Evolutionary conservation across 2,888 invertebrate genomes (phyloP).

Genomic region (Germaria angustata): DNA sequence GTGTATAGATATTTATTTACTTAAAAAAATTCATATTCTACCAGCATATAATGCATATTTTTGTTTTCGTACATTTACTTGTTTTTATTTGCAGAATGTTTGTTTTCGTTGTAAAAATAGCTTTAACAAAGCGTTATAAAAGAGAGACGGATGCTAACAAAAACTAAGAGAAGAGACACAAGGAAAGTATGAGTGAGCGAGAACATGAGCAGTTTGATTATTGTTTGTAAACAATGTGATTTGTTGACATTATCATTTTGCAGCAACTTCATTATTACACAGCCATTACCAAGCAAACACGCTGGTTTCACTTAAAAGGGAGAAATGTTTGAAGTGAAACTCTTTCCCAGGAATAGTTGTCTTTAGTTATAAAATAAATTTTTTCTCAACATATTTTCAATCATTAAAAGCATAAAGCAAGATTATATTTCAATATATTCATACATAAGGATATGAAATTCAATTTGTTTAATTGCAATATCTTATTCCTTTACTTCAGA

Average conservation of each 20-base stretch:
- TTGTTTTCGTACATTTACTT: neutral
- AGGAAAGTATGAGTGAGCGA: slow-evolving; percentile 12
- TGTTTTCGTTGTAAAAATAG: slow-evolving; percentile 47
- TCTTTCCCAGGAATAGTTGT: too few relatives aligned
- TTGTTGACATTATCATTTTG: slow-evolving; percentile 66
- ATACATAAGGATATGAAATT: too few relatives aligned
- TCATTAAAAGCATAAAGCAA: too few relatives aligned
- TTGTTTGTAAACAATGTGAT: slow-evolving; percentile 65
- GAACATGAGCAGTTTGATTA: slow-evolving; percentile 8
- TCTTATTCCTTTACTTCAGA: too few relatives aligned
- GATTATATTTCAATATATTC: too few relatives aligned
- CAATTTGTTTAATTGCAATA: too few relatives aligned
- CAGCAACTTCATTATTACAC: slow-evolving; percentile 57
- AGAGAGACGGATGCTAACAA: slow-evolving; percentile 10
- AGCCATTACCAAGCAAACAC: neutral
- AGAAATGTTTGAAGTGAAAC: too few relatives aligned
- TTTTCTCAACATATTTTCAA: too few relatives aligned
- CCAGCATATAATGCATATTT: neutral
- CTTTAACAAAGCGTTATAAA: slow-evolving; percentile 16
- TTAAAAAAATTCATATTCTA: neutral
- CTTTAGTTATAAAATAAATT: too few relatives aligned
- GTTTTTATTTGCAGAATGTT: slow-evolving; percentile 20
- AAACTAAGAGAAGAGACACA: slow-evolving; percentile 15
- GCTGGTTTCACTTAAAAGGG: neutral
- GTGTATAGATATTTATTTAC: neutral